Evolutionary conservation across 37 sponge, comb jelly and placozoan genomes (phyloP), one percentile per base, ranked within the genome.

Genomic region (Beroe ovata): DNA sequence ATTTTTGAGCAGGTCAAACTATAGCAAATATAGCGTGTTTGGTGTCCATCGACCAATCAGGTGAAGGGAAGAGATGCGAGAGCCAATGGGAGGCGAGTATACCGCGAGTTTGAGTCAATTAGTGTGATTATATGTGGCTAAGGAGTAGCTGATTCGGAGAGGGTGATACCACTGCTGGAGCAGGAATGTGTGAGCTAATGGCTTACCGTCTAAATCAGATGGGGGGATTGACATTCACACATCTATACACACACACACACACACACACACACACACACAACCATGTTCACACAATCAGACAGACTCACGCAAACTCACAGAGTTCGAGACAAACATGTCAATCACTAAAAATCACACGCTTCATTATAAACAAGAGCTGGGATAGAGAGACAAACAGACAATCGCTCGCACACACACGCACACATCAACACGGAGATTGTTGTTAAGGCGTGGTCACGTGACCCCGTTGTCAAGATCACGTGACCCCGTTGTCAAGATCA

Each of bases 1-100:
- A 66, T 66, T 66, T 66, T 66, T 66, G 69, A 66, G 69, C 69
- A 29, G 69, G 69, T 66, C 69, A 66, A 66, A 66, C 69, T 66
- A 66, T 66, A 29, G 69, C 32, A 30, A 66, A 37, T 66, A 66
- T 34, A 34, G 25, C 34, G 69, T 66, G 34, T 66, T n/a, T 29
- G 69, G 69, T 29, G 69, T 66, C 35, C 29, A 66, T 66, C 69
- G 36, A 30, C 69, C 69, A 66, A 66, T 66, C 69, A 33, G 35
- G n/a, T n/a, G n/a, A n/a, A n/a, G n/a, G n/a, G n/a, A n/a, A n/a
- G n/a, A n/a, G n/a, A n/a, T n/a, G 35, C 36, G 16, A 3, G 69
- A 66, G 25, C 69, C 35, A 37, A 4, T 14, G 33, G 69, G 33
- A 26, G 33, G 69, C 36, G 29, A 1, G 35, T 32, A 34, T 37